Conservation (phyloP, 2,888 invertebrate species). For the Cerastoderma edule region DNA sequence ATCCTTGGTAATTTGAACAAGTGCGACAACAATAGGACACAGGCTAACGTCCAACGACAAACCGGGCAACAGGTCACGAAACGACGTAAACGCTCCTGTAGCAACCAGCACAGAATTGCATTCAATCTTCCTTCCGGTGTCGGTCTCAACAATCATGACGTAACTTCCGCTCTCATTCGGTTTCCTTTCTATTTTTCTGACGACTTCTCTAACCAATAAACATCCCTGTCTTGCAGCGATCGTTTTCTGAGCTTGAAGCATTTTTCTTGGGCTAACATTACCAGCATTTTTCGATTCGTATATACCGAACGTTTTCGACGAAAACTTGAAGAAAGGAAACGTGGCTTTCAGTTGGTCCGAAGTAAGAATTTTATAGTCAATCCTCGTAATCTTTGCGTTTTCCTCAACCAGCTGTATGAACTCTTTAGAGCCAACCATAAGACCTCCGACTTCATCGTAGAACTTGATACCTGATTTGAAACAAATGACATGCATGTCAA, state of each 20-base stretch:
- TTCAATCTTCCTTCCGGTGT: conserved; percentile 32
- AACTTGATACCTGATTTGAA: conserved; percentile 54
- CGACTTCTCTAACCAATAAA: conserved; percentile 60
- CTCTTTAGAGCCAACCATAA: conserved; percentile 42
- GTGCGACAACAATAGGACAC: conserved; percentile 43
- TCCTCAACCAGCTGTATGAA: background rate
- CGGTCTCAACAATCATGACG: conserved; percentile 54
- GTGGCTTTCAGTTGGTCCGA: background rate
- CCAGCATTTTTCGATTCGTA: conserved; percentile 49
- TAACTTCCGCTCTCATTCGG: conserved; percentile 30
- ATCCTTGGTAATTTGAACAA: conserved; percentile 44
- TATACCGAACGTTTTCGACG: conserved; percentile 29
- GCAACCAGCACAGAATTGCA: conserved; percentile 59
- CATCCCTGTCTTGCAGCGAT: conserved; percentile 58
- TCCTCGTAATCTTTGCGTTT: background rate
- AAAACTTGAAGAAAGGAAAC: conserved; percentile 55
- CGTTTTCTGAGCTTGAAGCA: conserved; percentile 56
- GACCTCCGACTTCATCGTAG: conserved; percentile 54
- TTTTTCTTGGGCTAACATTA: conserved; percentile 61
- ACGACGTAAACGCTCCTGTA: conserved; percentile 63
- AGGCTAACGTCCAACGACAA: conserved; percentile 32
- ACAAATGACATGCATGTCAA: background rate
- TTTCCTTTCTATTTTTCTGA: conserved; percentile 30
- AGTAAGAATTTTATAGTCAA: background rate
- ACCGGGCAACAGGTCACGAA: conserved; percentile 44